Percentiles rank a stretch among this genome's conserved stretches.
These are phyloP conservation scores for Enteromius argenteus DNA, from an alignment of 2,797 vertebrate species.

Conservation along the genomic window DNA sequence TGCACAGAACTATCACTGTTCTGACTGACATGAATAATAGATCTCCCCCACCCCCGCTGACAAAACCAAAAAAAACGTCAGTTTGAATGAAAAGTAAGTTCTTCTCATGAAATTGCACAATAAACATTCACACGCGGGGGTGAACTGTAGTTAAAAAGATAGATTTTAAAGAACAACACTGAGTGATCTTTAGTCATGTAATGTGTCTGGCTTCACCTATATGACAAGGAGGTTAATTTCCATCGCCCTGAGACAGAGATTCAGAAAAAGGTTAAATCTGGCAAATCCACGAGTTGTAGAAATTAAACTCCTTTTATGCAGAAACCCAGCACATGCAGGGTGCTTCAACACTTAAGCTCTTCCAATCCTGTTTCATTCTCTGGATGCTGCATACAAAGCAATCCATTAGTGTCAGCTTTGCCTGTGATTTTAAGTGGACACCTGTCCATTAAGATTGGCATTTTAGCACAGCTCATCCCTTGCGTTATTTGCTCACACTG, in stretches of 20 bases:
- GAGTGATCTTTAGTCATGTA: slow-evolving; percentile 57
- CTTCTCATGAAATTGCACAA: slow-evolving; percentile 21
- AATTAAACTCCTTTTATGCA: slow-evolving; percentile 80
- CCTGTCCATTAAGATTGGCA: slow-evolving; percentile 83
- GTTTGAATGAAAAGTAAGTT: slow-evolving; percentile 45
- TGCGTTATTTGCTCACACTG: slow-evolving; percentile 81
- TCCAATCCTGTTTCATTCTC: slow-evolving; percentile 79
- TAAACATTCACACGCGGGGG: slow-evolving; percentile 40
- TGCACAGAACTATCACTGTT: slow-evolving; percentile 8
- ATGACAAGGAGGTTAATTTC: slow-evolving; percentile 67
- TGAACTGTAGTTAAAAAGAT: slow-evolving; percentile 48
- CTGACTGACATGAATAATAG: slow-evolving; percentile 43
- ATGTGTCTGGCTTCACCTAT: slow-evolving; percentile 56
- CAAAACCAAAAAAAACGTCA: slow-evolving; percentile 10
- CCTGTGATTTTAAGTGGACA: slow-evolving; percentile 84
- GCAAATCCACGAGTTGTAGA: slow-evolving; percentile 72
- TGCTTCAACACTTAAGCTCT: slow-evolving; percentile 79
- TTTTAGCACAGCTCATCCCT: slow-evolving; percentile 76
- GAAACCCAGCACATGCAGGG: slow-evolving; percentile 72
- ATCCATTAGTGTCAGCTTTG: slow-evolving; percentile 87
- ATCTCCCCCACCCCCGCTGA: not conserved
- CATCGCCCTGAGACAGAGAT: slow-evolving; percentile 65
- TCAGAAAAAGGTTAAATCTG: slow-evolving; percentile 72
- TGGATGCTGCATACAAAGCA: slow-evolving; percentile 81
- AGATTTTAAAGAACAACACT: slow-evolving; percentile 56